Evolutionary conservation across 2,797 vertebrate genomes (phyloP).

Genomic region (Leptodactylus fallax): DNA sequence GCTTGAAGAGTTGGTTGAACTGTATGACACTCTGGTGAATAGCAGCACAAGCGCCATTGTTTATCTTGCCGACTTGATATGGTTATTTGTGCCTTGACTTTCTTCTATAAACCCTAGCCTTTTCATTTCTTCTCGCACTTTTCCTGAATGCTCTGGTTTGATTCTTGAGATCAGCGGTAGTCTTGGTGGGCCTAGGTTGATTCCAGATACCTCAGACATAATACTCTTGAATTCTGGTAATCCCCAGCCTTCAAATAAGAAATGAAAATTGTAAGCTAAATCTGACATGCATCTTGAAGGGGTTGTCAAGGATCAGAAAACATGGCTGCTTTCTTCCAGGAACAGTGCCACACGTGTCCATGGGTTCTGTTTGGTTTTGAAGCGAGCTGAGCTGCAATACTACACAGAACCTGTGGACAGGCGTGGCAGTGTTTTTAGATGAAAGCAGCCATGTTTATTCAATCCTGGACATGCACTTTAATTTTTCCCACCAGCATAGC

Average conservation of each 20-base stretch:
- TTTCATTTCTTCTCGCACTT: slow-evolving; percentile 28
- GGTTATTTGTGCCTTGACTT: background rate
- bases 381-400: no score
- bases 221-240: slow-evolving; percentile 90
- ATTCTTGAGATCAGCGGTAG: slow-evolving; percentile 76
- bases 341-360: no score
- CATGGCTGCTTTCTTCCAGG: background rate
- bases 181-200: slow-evolving; percentile 89
- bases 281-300: no score
- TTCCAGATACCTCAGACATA: slow-evolving; percentile 86
- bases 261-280: background rate
- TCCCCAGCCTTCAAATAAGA: slow-evolving; percentile 81
- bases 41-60: no score
- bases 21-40: no score
- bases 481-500: no score
- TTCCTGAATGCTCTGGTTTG: slow-evolving; percentile 19
- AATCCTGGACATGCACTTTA: background rate
- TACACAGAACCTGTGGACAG: no score
- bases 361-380: no score
- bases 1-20: background rate
- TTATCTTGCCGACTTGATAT: no score
- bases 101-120: slow-evolving; percentile 2
- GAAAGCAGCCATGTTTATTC: background rate
- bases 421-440: background rate
- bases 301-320: no score